Conservation (phyloP, 2,888 invertebrate genomes). For the Acronicta leporina region DNA sequence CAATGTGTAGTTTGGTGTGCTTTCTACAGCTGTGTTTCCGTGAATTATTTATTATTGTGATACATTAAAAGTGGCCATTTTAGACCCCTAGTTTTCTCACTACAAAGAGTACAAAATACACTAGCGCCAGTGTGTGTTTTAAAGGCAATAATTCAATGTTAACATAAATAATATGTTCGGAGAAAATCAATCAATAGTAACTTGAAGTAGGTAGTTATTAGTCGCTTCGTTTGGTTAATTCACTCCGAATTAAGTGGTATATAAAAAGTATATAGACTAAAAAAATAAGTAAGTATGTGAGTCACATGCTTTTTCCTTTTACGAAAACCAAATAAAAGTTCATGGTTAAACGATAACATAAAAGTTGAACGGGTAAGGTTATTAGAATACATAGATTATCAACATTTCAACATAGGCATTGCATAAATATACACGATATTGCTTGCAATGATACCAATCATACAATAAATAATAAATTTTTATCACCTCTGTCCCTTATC, state of each 20-base stretch:
- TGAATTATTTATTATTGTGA: too few relatives aligned
- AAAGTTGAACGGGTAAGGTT: constrained; percentile 29
- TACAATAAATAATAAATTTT: constrained; percentile 65
- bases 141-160: neutral
- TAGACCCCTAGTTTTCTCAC: too few relatives aligned
- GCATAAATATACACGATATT: constrained; percentile 49
- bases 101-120: constrained; percentile 14
- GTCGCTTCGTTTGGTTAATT: constrained; percentile 20
- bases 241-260: constrained; percentile 12
- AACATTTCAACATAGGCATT: constrained; percentile 44
- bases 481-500: constrained; percentile 76
- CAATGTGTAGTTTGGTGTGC: too few relatives aligned
- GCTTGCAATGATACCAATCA: constrained; percentile 60
- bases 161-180: constrained; percentile 9
- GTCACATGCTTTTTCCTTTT: constrained; percentile 43
- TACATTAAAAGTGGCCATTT: too few relatives aligned
- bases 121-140: constrained; percentile 22
- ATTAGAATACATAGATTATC: constrained; percentile 42
- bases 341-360: constrained; percentile 27
- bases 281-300: constrained; percentile 17
- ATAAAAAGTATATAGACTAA: constrained; percentile 6
- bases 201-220: neutral
- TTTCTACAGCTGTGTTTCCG: too few relatives aligned
- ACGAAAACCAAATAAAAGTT: constrained; percentile 33
- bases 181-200: constrained; percentile 19